phyloP scores from a whole-genome alignment of 1,140 invertebrate species.

The Sarcophaga bullata region DNA sequence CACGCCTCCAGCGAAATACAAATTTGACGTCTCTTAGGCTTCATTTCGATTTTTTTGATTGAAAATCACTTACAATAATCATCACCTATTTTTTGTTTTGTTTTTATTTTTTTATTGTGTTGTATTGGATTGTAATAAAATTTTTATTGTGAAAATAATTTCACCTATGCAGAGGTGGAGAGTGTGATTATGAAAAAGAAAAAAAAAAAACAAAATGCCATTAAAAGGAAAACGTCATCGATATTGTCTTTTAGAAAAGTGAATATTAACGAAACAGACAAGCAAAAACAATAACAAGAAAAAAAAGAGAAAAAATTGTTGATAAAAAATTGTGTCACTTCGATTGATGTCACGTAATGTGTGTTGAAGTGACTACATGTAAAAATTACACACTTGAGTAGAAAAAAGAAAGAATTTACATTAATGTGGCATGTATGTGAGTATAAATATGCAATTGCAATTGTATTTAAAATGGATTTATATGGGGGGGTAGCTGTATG shows the following conservation, averaged over 20 bases:
- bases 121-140: too few relatives aligned
- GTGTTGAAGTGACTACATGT: conserved; percentile 1
- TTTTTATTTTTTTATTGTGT: not conserved
- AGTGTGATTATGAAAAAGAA: too few relatives aligned
- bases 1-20: not conserved
- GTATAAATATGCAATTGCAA: not conserved
- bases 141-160: too few relatives aligned
- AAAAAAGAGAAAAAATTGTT: too few relatives aligned
- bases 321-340: conserved; percentile 23
- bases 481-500: not conserved
- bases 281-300: not conserved
- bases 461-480: not conserved
- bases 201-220: too few relatives aligned
- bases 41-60: not conserved
- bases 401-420: not conserved
- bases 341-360: conserved; percentile 35
- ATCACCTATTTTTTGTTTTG: not conserved
- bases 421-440: not conserved
- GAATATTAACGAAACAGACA: not conserved
- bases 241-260: conserved; percentile 4
- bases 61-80: not conserved
- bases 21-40: not conserved
- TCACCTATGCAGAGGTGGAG: too few relatives aligned
- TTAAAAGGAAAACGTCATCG: not conserved
- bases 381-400: not conserved